These are phyloP conservation scores for Salminus brasiliensis DNA, from an alignment of 2,113 vertebrate genomes.

Conservation along the genomic window DNA sequence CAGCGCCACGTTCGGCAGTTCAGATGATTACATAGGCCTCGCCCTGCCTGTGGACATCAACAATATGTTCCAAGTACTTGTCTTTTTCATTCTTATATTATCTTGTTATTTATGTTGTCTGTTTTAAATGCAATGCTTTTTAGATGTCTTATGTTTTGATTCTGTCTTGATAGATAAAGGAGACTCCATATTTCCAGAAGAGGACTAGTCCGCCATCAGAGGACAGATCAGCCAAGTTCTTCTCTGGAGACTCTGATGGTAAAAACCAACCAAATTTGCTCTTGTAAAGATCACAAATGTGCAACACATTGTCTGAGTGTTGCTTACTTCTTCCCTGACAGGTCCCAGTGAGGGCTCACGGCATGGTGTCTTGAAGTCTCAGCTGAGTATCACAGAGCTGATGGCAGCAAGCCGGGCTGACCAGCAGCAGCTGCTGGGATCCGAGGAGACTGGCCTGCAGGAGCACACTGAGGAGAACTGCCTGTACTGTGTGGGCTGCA, in stretches of 20 bases:
- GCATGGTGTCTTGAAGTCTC: slow-evolving; percentile 86
- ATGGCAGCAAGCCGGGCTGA: slow-evolving; percentile 87
- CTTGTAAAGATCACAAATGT: not conserved
- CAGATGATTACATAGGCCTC: slow-evolving; percentile 93
- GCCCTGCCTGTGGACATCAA: slow-evolving; percentile 93
- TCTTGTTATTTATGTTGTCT: not conserved
- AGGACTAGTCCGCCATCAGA: slow-evolving; percentile 87
- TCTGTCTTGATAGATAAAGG: slow-evolving; percentile 76
- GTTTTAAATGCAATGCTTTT: not conserved
- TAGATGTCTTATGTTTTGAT: not conserved
- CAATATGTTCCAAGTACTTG: slow-evolving; percentile 91
- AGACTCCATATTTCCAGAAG: slow-evolving; percentile 94
- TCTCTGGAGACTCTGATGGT: slow-evolving; percentile 83
- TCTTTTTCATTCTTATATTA: not conserved
- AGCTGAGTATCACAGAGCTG: slow-evolving; percentile 97
- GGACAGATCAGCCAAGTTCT: slow-evolving; percentile 81
- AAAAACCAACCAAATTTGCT: slow-evolving; percentile 13
- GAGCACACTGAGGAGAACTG: slow-evolving; percentile 96
- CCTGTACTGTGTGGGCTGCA: slow-evolving; percentile 92
- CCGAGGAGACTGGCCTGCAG: slow-evolving; percentile 93
- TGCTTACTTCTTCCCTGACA: slow-evolving; percentile 50
- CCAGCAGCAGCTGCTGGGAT: slow-evolving; percentile 84
- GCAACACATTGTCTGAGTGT: slow-evolving; percentile 38
- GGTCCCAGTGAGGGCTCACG: slow-evolving; percentile 76
- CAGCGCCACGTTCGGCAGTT: slow-evolving; percentile 88